Conservation (phyloP, 1,140 invertebrate species). For the Pogonus chalceus region DNA sequence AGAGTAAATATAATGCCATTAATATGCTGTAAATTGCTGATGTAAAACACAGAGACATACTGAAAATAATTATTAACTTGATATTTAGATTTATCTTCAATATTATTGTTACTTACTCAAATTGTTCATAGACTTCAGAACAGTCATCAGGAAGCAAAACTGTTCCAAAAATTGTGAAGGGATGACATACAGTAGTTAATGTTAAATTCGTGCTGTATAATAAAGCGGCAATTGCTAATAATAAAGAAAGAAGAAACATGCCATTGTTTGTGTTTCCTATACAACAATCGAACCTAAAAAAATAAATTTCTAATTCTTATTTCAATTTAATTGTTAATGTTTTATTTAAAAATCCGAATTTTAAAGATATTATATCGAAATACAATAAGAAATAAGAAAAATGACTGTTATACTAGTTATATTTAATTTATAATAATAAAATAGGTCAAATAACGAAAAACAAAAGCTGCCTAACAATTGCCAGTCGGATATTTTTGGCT, state of each 20-base stretch:
- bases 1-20: slow-evolving; percentile 19
- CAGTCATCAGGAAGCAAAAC: slow-evolving; percentile 60
- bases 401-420: too few relatives aligned
- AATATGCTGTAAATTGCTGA: slow-evolving; percentile 27
- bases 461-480: too few relatives aligned
- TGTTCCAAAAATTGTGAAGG: slow-evolving; percentile 48
- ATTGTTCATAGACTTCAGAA: slow-evolving; percentile 56
- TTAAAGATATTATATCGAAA: too few relatives aligned
- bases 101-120: slow-evolving; percentile 55
- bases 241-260: slow-evolving; percentile 48
- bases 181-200: slow-evolving; percentile 60
- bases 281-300: slow-evolving; percentile 58
- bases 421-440: too few relatives aligned
- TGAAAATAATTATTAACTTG: too few relatives aligned
- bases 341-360: too few relatives aligned
- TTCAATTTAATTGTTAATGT: too few relatives aligned
- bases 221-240: slow-evolving; percentile 48
- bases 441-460: too few relatives aligned
- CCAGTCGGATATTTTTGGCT: too few relatives aligned
- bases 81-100: too few relatives aligned
- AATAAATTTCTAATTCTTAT: too few relatives aligned
- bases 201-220: slow-evolving; percentile 58
- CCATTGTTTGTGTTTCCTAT: slow-evolving; percentile 53
- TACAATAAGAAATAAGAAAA: too few relatives aligned
- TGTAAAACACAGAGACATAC: slow-evolving; percentile 28